These are phyloP conservation scores for Gallirallus australis DNA, from an alignment of 2,797 vertebrate species.

Conservation along the genomic window DNA sequence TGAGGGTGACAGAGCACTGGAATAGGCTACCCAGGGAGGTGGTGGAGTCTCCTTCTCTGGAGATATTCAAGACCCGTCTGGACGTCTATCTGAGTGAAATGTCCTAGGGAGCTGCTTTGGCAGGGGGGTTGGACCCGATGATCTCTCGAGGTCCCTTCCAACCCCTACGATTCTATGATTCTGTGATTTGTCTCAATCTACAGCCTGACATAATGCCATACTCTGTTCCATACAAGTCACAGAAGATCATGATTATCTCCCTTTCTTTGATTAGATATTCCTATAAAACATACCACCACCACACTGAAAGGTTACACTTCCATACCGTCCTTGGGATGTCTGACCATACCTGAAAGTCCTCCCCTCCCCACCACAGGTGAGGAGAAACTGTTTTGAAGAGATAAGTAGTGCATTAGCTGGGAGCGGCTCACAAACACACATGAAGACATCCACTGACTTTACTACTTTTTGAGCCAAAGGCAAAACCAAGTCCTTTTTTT, in stretches of 20 bases:
- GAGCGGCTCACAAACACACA: not conserved
- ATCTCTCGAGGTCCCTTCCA: too few relatives aligned
- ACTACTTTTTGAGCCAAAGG: not conserved
- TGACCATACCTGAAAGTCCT: not conserved
- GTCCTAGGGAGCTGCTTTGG: too few relatives aligned
- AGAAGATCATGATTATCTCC: not conserved
- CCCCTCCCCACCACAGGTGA: not conserved
- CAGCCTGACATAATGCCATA: not conserved
- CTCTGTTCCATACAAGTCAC: rapidly evolving
- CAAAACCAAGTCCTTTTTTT: not conserved
- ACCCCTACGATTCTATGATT: too few relatives aligned
- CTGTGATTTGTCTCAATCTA: not conserved
- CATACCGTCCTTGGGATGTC: not conserved
- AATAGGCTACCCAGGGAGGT: too few relatives aligned
- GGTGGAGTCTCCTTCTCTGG: too few relatives aligned
- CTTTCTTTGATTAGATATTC: not conserved
- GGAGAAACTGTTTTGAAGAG: not conserved
- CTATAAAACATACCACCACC: not conserved
- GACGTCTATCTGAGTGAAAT: too few relatives aligned
- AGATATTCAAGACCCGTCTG: too few relatives aligned
- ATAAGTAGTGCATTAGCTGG: not conserved
- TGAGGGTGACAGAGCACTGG: too few relatives aligned
- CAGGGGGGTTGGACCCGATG: too few relatives aligned
- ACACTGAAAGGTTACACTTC: not conserved
- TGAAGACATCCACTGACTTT: not conserved